Conservation (phyloP, 2,888 invertebrate genomes). For the Mythimna loreyi region DNA sequence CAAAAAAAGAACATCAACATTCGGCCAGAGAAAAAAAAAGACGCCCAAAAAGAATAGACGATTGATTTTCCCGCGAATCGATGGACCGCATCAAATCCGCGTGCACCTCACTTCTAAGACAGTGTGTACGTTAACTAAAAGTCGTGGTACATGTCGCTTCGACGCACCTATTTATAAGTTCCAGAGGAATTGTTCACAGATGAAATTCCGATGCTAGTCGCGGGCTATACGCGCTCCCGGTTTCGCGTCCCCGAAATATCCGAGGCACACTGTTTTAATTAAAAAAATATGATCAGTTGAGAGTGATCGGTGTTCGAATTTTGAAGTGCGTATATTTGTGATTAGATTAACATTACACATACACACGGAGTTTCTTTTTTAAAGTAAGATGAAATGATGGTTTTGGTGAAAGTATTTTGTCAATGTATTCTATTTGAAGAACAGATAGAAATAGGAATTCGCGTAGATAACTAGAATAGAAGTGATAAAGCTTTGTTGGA, state of each 20-base stretch:
- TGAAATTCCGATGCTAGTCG: slow-evolving; percentile 87
- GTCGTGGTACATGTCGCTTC: slow-evolving; percentile 74
- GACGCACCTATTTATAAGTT: slow-evolving; percentile 90
- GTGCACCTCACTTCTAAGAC: slow-evolving; percentile 44
- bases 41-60: not conserved
- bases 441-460: slow-evolving; percentile 60
- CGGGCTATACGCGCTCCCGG: slow-evolving; percentile 78
- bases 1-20: slow-evolving; percentile 9
- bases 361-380: slow-evolving; percentile 59
- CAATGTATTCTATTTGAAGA: slow-evolving; percentile 64
- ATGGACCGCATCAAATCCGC: slow-evolving; percentile 34
- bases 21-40: slow-evolving; percentile 5
- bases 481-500: slow-evolving; percentile 36
- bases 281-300: slow-evolving; percentile 75
- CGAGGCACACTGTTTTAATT: slow-evolving; percentile 55
- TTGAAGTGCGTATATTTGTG: slow-evolving; percentile 77
- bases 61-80: slow-evolving; percentile 44
- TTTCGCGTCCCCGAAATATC: slow-evolving; percentile 73
- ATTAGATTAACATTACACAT: slow-evolving; percentile 69
- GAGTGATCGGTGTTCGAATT: slow-evolving; percentile 72
- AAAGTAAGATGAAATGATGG: slow-evolving; percentile 69
- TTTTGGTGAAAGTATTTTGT: slow-evolving; percentile 53
- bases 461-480: slow-evolving; percentile 58
- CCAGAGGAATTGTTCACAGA: slow-evolving; percentile 86
- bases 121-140: slow-evolving; percentile 63